Percentiles rank a stretch among this genome's conserved stretches.
phyloP scores from a whole-genome alignment of 2,113 vertebrate species.

The Oncorhynchus tshawytscha region DNA sequence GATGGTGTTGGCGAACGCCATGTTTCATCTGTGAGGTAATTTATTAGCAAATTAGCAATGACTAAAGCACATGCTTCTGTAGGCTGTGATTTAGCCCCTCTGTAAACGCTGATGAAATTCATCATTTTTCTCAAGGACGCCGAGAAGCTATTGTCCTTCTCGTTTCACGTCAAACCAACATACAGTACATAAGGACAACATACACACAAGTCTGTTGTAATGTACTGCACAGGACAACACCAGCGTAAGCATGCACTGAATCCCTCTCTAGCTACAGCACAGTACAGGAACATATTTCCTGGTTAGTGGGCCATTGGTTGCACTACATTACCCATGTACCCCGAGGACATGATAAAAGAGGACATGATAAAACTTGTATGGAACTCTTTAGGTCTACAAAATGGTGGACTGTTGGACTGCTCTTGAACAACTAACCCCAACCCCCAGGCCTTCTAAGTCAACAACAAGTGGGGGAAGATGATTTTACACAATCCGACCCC shows the following conservation, averaged over 20 bases:
- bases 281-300: background rate
- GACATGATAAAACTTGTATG: background rate
- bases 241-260: background rate
- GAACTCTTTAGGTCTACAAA: no score
- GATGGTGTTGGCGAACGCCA: no score
- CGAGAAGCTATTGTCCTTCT: background rate
- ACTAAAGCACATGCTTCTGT: background rate
- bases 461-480: background rate
- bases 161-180: background rate
- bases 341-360: background rate
- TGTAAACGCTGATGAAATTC: background rate
- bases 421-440: no score
- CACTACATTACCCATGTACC: background rate
- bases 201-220: background rate
- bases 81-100: background rate
- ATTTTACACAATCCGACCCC: background rate
- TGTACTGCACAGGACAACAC: no score
- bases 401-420: no score
- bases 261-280: background rate
- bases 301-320: background rate
- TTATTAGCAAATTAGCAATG: background rate
- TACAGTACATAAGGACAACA: background rate
- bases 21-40: background rate
- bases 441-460: no score
- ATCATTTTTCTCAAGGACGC: background rate